These are phyloP conservation scores for Anguilla pacifica DNA, from an alignment of 2,797 vertebrate genomes.

Conservation along the genomic window DNA sequence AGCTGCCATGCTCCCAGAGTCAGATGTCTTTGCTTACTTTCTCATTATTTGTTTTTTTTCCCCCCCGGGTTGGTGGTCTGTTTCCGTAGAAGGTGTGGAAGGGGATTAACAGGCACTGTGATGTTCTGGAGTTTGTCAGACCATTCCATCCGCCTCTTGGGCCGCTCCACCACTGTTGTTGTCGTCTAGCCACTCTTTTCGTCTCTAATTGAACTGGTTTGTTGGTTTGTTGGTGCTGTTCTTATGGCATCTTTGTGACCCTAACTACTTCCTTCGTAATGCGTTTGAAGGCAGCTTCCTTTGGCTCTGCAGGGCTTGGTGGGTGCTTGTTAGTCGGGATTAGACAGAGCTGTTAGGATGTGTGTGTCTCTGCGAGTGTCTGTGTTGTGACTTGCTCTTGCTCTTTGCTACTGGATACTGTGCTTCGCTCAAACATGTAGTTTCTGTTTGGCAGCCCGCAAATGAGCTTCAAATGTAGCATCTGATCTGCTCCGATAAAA, in stretches of 20 bases:
- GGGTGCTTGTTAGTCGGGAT: neutral
- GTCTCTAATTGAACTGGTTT: conserved; percentile 1
- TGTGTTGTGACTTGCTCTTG: conserved; percentile 2
- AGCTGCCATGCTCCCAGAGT: neutral
- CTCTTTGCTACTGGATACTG: neutral
- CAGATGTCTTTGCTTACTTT: conserved; percentile 8
- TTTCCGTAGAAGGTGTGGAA: neutral
- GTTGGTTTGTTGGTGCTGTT: neutral
- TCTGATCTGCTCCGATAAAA: neutral
- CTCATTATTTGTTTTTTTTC: neutral
- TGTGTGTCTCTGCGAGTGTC: neutral
- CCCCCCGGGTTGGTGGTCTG: neutral
- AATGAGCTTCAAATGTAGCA: neutral
- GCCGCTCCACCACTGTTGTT: neutral
- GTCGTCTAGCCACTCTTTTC: neutral
- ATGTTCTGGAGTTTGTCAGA: neutral
- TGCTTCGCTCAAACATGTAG: neutral
- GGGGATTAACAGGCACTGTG: neutral
- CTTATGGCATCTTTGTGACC: neutral
- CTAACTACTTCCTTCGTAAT: neutral
- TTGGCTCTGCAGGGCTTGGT: neutral
- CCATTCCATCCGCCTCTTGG: neutral
- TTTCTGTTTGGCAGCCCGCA: neutral
- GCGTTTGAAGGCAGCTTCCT: neutral
- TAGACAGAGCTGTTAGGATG: neutral